Percentiles rank a stretch among this genome's conserved stretches.
Evolutionary conservation across 2,797 vertebrate species (phyloP).

Genomic region (Syncerus caffer): DNA sequence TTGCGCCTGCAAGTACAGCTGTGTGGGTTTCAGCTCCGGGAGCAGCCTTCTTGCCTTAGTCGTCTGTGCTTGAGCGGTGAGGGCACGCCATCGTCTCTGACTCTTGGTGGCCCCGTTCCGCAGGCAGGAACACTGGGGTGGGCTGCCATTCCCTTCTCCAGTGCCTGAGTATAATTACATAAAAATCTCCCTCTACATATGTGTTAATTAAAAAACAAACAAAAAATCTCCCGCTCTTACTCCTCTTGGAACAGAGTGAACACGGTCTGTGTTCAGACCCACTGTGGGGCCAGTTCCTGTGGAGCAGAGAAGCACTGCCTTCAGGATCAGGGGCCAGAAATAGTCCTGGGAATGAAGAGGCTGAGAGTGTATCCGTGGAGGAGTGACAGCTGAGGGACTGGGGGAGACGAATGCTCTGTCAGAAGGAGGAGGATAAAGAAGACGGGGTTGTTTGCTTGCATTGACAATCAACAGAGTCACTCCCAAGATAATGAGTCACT

Average conservation of each 20-base stretch:
- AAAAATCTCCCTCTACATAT: neutral
- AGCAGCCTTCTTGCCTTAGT: neutral
- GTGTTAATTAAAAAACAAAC: neutral
- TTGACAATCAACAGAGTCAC: neutral
- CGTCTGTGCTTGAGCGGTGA: neutral
- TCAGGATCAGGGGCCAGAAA: neutral
- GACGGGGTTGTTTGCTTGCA: neutral
- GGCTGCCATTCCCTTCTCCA: neutral
- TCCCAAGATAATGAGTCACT: neutral
- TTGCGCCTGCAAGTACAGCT: neutral
- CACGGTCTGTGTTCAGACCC: neutral
- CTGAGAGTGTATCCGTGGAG: neutral
- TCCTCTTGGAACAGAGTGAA: neutral
- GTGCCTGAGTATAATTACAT: neutral
- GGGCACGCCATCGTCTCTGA: accelerated
- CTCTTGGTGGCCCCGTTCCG: accelerated
- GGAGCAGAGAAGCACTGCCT: neutral
- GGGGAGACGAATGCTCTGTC: neutral
- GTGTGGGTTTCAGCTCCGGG: neutral
- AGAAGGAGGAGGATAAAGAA: neutral
- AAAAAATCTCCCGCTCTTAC: neutral
- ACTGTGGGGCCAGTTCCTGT: neutral
- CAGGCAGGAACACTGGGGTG: neutral
- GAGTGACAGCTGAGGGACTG: neutral
- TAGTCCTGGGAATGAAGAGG: neutral